Evolutionary conservation across 2,888 invertebrate species (phyloP), one percentile per base, ranked within the genome.

Genomic region (Andricus curvator): DNA sequence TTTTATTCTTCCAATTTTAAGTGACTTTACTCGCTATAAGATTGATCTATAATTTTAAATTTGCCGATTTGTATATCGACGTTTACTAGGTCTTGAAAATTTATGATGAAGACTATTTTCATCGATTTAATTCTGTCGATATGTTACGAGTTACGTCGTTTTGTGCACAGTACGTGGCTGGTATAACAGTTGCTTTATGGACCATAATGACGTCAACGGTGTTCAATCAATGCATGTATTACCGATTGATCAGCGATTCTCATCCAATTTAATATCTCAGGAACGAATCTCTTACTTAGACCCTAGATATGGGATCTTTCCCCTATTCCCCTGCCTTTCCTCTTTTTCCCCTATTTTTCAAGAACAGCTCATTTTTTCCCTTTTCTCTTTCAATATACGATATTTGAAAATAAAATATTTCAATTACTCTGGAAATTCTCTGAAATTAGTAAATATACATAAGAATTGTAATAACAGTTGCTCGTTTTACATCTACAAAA

Each of bases 91-190:
- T 22, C 22, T 68, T n/a, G 22, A 68, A 68, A 44, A 44, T 68
- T 48, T 48, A 25, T 51, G 70, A 33, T 29, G 56, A 33, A 29
- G 29, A 51, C 33, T 74, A 74, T 74, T 74, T 74, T 74, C 74
- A 74, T 74, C 74, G 56, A 74, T 74, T 51, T 74, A 74, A 74
- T 74, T 74, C 51, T 51, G 74, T 74, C 74, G 56, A 74, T 33
- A 56, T 56, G n/a, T 74, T 67, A n/a, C 66, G 11, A 20, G 33
- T 74, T 67, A 41, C 22, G 33, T 66, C 37, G 56, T 33, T 51
- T 56, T 74, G 51, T 56, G 33, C 56, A 74, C 56, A 56, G 74
- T 74, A n/a, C 48, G 56, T 51, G 70, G 37, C 33, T 33, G 51
- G 74, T 74, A 74, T 56, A 74, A 74, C 33, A 74, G 74, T 74